phyloP scores from a whole-genome alignment of 2,113 vertebrate genomes.

The Poeciliopsis occidentalis region DNA sequence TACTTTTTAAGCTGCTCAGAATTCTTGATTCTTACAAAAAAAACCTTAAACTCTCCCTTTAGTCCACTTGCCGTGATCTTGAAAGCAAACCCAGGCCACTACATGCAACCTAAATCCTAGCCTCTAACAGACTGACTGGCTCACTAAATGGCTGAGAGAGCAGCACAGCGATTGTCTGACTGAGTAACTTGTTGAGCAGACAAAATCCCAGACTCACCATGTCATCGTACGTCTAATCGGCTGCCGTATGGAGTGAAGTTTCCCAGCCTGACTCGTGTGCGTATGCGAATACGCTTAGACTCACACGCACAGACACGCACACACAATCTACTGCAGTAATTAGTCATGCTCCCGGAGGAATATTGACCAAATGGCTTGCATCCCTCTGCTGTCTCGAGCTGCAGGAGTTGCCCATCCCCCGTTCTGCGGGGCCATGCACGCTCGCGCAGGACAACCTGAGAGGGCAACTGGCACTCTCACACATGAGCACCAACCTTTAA shows the following conservation, averaged over 20 bases:
- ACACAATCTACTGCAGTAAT: conserved; percentile 32
- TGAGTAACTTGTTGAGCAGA: neutral
- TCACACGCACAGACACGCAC: conserved; percentile 7
- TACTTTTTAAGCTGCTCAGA: neutral
- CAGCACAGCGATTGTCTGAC: neutral
- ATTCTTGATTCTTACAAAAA: neutral
- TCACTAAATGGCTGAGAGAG: neutral
- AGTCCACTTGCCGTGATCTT: neutral
- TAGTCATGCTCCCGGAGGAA: conserved; percentile 71
- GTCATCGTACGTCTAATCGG: conserved; percentile 23
- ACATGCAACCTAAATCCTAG: neutral
- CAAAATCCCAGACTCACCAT: conserved; percentile 12
- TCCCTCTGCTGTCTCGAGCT: conserved; percentile 63
- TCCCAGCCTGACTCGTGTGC: neutral
- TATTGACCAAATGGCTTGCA: conserved; percentile 76
- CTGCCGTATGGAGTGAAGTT: neutral
- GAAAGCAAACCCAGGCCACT: neutral
- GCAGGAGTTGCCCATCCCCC: conserved; percentile 43
- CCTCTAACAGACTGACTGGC: neutral
- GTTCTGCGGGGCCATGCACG: conserved; percentile 21
- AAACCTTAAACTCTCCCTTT: neutral
- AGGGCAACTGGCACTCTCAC: conserved; percentile 15
- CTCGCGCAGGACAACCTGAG: conserved; percentile 33
- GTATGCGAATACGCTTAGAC: conserved; percentile 3
- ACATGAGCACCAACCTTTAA: neutral